These are phyloP conservation scores for Thaleichthys pacificus DNA, from an alignment of 2,797 vertebrate genomes.

Conservation along the genomic window DNA sequence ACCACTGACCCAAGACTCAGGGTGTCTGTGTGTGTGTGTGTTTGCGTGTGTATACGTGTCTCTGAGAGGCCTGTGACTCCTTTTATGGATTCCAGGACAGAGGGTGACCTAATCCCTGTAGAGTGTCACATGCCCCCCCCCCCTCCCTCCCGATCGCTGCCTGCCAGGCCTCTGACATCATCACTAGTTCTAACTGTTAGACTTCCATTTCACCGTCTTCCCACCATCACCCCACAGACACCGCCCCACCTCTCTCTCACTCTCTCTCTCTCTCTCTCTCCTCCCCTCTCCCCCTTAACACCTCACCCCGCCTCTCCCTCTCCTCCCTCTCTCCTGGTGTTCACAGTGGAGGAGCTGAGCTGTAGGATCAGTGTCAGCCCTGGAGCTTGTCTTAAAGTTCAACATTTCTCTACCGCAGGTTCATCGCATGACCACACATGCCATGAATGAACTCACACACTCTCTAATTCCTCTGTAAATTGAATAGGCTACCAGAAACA, in stretches of 20 bases:
- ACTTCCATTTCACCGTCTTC: background rate
- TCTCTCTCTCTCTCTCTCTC: conserved; percentile 11
- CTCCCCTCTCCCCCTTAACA: conserved; percentile 26
- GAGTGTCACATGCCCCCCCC: conserved; percentile 69
- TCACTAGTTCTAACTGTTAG: conserved; percentile 52
- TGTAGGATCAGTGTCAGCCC: conserved; percentile 9
- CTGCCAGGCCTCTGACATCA: conserved; percentile 76
- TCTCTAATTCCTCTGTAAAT: background rate
- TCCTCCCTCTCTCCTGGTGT: conserved; percentile 22
- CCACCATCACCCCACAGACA: conserved; percentile 20
- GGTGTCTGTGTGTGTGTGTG: conserved; percentile 31
- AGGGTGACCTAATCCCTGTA: conserved; percentile 68
- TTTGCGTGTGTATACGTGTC: conserved; percentile 7
- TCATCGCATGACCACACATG: conserved; percentile 9
- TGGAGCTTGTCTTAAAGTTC: conserved; percentile 8
- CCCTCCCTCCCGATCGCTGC: conserved; percentile 37
- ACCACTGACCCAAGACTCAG: conserved; percentile 36
- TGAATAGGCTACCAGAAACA: background rate
- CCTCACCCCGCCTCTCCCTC: background rate
- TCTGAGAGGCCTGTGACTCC: conserved; percentile 51
- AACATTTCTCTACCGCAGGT: conserved; percentile 1
- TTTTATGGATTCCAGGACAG: conserved; percentile 69
- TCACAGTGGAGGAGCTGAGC: background rate
- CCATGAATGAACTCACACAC: background rate
- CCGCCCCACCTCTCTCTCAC: conserved; percentile 8